Evolutionary conservation across 2,113 vertebrate genomes (phyloP).

Genomic region (Sitta europaea): DNA sequence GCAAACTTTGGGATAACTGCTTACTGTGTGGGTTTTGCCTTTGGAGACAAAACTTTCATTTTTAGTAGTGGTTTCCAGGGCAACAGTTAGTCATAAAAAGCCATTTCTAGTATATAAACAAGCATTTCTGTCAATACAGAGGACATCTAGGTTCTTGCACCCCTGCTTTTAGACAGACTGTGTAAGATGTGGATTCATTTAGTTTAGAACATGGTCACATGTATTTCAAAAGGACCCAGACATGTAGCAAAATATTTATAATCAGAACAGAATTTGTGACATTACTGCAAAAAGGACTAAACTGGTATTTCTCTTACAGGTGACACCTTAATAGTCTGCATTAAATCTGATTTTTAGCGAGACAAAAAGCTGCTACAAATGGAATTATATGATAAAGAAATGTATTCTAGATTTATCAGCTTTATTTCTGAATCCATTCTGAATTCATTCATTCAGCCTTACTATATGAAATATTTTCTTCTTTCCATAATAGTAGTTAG

Average conservation of each 20-base stretch:
- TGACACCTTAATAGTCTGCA: background rate
- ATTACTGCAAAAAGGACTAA: background rate
- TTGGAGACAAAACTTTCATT: background rate
- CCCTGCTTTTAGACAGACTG: background rate
- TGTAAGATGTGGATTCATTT: background rate
- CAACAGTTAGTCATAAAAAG: background rate
- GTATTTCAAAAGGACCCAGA: background rate
- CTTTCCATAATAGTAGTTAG: background rate
- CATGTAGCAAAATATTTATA: background rate
- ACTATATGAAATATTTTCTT: background rate
- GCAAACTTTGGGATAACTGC: background rate
- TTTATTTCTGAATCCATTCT: conserved; percentile 7
- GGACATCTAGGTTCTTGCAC: background rate
- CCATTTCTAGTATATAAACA: background rate
- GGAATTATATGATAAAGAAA: conserved; percentile 23
- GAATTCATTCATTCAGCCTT: background rate
- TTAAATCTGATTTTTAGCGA: background rate
- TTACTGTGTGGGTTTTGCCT: background rate
- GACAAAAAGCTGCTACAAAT: background rate
- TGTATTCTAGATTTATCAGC: background rate
- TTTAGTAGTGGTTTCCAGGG: conserved; percentile 23
- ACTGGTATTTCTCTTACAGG: background rate
- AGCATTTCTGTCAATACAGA: background rate
- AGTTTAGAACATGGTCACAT: background rate
- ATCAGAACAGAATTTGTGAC: background rate